phyloP scores from a whole-genome alignment of 2,888 invertebrate genomes.

The Athalia rosae region DNA sequence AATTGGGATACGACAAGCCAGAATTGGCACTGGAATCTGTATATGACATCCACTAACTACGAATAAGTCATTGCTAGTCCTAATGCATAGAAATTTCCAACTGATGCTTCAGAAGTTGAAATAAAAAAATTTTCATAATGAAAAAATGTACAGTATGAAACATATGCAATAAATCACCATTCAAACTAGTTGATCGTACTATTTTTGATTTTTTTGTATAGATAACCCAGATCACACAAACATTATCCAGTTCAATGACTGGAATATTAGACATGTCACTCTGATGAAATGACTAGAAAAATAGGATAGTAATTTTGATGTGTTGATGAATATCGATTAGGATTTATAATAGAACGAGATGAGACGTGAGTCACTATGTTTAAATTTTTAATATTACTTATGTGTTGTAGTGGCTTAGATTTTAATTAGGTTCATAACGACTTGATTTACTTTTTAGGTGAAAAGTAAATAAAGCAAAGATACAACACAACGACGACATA shows the following conservation, averaged over 20 bases:
- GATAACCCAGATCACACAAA: no score
- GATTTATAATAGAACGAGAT: not conserved
- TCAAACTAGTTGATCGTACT: conserved; percentile 7
- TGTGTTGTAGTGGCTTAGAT: not conserved
- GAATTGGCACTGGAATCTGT: conserved; percentile 90
- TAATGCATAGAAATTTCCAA: conserved; percentile 23
- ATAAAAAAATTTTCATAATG: not conserved
- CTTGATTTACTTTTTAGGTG: conserved; percentile 61
- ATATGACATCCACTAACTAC: conserved; percentile 78
- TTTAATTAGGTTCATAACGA: conserved; percentile 46
- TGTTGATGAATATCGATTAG: not conserved
- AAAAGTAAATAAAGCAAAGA: conserved; percentile 68
- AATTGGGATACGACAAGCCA: conserved; percentile 97
- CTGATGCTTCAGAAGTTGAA: conserved; percentile 19
- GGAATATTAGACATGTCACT: not conserved
- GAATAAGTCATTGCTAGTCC: conserved; percentile 34
- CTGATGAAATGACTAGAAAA: not conserved
- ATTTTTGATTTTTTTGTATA: not conserved
- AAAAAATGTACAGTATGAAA: conserved; percentile 46
- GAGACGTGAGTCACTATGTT: conserved; percentile 48
- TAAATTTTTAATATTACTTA: conserved; percentile 53
- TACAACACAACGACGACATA: conserved; percentile 65
- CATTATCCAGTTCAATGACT: not conserved
- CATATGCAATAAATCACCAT: conserved; percentile 50
- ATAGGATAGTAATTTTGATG: not conserved